Conservation (phyloP, 2,888 invertebrate genomes). For the Calephelis perditalis region DNA sequence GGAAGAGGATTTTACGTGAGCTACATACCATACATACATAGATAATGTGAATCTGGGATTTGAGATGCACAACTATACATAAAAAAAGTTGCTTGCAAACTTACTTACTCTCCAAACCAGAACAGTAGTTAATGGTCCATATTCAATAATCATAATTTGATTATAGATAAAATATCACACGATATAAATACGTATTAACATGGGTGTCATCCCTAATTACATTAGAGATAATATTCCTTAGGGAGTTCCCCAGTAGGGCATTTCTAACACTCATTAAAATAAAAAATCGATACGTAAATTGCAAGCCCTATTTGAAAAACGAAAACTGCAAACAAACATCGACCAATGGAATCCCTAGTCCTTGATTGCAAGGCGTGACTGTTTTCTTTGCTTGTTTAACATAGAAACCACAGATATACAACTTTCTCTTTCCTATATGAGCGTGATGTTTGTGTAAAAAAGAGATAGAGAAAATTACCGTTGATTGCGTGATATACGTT, state of each 20-base stretch:
- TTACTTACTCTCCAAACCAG: no score
- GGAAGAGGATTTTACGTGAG: no score
- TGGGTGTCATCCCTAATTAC: constrained; percentile 18
- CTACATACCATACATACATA: no score
- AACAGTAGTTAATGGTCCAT: not conserved
- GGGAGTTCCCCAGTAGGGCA: not conserved
- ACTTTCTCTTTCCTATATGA: constrained; percentile 39
- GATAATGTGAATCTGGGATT: no score
- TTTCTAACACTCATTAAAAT: constrained; percentile 9
- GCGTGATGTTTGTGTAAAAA: constrained; percentile 19
- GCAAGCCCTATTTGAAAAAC: constrained; percentile 43
- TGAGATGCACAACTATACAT: no score
- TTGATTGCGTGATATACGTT: constrained; percentile 51
- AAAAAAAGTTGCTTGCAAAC: no score
- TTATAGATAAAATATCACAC: constrained; percentile 8
- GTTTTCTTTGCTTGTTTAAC: constrained; percentile 59
- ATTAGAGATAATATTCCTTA: constrained; percentile 19
- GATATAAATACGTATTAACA: constrained; percentile 9
- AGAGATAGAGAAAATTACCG: constrained; percentile 37
- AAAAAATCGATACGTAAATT: constrained; percentile 46
- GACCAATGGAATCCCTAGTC: constrained; percentile 55
- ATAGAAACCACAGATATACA: constrained; percentile 30
- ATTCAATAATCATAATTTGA: constrained; percentile 5
- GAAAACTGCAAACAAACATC: constrained; percentile 29
- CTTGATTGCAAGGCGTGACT: constrained; percentile 71